phyloP scores from a whole-genome alignment of 2,888 invertebrate species.

The Acleris holmiana region DNA sequence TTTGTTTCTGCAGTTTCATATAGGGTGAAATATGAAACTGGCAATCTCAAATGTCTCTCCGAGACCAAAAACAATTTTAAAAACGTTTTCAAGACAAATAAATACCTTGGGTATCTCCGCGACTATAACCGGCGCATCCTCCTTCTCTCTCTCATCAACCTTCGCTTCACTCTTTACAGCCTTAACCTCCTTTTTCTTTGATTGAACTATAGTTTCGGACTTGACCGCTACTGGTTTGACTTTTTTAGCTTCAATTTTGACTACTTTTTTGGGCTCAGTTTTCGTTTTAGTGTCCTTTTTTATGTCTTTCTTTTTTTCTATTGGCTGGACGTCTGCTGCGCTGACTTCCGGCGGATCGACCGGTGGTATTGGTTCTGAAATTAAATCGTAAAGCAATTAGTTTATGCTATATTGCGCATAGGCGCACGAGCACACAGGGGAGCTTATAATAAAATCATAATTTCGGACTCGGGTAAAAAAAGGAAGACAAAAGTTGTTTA shows the following conservation, averaged over 20 bases:
- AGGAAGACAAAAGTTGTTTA: no score
- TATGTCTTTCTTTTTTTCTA: constrained; percentile 52
- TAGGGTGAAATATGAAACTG: no score
- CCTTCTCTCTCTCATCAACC: constrained; percentile 51
- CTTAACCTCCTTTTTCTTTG: constrained; percentile 54
- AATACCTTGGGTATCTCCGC: constrained; percentile 45
- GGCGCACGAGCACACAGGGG: no score
- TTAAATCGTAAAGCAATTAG: no score
- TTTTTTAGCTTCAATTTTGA: constrained; percentile 46
- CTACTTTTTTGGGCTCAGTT: constrained; percentile 42
- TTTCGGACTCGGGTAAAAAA: no score
- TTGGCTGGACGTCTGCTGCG: constrained; percentile 61
- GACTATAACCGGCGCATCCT: constrained; percentile 41
- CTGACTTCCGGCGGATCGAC: constrained; percentile 70
- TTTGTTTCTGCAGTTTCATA: no score
- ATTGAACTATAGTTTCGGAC: constrained; percentile 47
- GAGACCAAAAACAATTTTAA: no score
- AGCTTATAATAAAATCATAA: no score
- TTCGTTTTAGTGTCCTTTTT: constrained; percentile 37
- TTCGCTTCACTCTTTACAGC: constrained; percentile 55
- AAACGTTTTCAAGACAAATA: no score
- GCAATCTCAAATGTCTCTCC: no score
- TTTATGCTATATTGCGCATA: no score
- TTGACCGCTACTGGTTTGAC: constrained; percentile 42
- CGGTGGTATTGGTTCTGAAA: constrained; percentile 56